Percentiles rank a stretch among this genome's conserved stretches.
Evolutionary conservation across 2,113 vertebrate genomes (phyloP).

Genomic region (Pteruthius melanotis): DNA sequence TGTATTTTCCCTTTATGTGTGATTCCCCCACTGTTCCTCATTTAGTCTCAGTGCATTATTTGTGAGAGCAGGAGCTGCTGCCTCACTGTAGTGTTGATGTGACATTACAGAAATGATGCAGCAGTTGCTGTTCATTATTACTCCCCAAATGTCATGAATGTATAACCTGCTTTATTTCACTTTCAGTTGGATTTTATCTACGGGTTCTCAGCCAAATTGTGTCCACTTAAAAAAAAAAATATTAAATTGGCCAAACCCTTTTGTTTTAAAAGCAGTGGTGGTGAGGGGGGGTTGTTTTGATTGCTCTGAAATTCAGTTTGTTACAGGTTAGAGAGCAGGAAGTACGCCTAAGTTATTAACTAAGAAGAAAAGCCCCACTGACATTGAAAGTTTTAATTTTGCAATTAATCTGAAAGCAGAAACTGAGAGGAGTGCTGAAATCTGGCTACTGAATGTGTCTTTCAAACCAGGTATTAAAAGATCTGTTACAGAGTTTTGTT

Average conservation of each 20-base stretch:
- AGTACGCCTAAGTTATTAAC: not conserved
- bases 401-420: not conserved
- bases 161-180: constrained; percentile 51
- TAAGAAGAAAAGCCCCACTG: not conserved
- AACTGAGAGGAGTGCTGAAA: constrained; percentile 1
- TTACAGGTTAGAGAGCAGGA: not conserved
- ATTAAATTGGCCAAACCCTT: not conserved
- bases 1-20: constrained; percentile 49
- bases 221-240: not conserved
- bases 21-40: constrained; percentile 1
- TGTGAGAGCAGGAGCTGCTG: constrained; percentile 30
- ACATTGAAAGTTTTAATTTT: not conserved
- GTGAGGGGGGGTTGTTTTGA: not conserved
- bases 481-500: not conserved
- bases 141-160: constrained; percentile 45
- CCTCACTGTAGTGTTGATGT: not conserved
- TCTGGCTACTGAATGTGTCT: not conserved
- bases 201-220: constrained; percentile 5
- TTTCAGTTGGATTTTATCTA: constrained; percentile 33
- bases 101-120: not conserved
- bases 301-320: not conserved
- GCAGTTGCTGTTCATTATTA: not conserved
- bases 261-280: not conserved
- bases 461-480: not conserved
- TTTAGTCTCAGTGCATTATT: constrained; percentile 34